A percentile compares a stretch with the other conserved stretches of the same genome.
Conservation (phyloP, 2,113 vertebrate genomes). For the Tragelaphus strepsiceros region DNA sequence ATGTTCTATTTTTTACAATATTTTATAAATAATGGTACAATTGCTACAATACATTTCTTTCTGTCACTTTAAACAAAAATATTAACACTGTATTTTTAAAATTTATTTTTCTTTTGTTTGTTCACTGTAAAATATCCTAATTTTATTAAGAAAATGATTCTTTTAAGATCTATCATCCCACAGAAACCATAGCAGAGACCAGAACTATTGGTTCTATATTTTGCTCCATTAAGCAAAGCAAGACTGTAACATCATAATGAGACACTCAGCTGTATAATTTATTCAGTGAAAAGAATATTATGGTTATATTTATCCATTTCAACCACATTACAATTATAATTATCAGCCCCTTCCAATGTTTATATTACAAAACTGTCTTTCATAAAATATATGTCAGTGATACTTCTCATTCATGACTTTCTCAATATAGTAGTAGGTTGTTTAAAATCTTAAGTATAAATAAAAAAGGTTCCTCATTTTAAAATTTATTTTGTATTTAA, state of each 20-base stretch:
- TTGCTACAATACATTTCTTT: neutral
- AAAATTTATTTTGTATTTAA: neutral
- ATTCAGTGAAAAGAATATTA: constrained; percentile 36
- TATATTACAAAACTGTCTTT: constrained; percentile 30
- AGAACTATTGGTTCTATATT: neutral
- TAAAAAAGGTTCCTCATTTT: neutral
- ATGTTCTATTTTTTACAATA: neutral
- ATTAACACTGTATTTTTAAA: neutral
- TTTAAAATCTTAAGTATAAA: neutral
- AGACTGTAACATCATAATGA: constrained; percentile 17
- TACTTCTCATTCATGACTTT: neutral
- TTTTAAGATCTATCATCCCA: neutral
- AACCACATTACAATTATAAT: constrained; percentile 9
- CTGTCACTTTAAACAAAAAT: neutral
- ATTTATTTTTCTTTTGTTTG: neutral
- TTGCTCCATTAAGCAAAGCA: constrained; percentile 39
- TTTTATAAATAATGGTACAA: neutral
- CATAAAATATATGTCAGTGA: neutral
- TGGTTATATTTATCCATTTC: constrained; percentile 29
- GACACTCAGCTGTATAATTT: constrained; percentile 32
- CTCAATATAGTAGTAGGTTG: neutral
- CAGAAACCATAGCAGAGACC: neutral
- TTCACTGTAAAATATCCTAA: neutral
- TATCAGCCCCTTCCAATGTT: constrained; percentile 12
- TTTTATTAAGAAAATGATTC: neutral